Percentiles rank a stretch among this genome's conserved stretches.
Evolutionary conservation across 2,797 vertebrate genomes (phyloP).

Genomic region (Notolabrus celidotus): DNA sequence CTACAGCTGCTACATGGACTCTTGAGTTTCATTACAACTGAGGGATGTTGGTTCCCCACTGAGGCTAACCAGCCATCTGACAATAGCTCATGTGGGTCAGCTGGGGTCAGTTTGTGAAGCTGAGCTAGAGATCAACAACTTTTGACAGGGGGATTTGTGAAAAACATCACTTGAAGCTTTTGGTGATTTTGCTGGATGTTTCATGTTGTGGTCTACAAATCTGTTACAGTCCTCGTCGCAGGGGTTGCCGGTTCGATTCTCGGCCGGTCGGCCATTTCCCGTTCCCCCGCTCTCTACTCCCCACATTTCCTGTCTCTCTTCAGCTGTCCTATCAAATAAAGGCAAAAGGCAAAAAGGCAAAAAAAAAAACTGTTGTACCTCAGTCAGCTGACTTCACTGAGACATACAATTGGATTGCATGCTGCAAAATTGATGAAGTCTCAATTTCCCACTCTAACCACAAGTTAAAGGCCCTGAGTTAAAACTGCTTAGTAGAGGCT

Average conservation of each 20-base stretch:
- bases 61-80: background rate
- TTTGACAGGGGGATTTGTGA: background rate
- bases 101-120: background rate
- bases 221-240: too few species aligned
- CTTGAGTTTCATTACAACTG: background rate
- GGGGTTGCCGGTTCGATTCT: too few species aligned
- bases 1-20: background rate
- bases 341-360: too few species aligned
- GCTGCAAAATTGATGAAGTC: background rate
- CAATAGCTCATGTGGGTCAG: slow-evolving; percentile 15
- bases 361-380: slow-evolving; percentile 1
- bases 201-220: background rate
- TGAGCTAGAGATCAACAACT: background rate
- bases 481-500: background rate
- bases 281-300: too few species aligned
- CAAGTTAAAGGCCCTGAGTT: background rate
- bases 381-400: background rate
- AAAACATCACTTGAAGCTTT: background rate
- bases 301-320: too few species aligned
- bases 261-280: too few species aligned
- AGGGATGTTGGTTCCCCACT: background rate
- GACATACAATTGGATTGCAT: background rate
- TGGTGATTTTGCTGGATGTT: background rate
- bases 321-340: too few species aligned
- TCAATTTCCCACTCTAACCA: background rate